phyloP scores from a whole-genome alignment of 1,140 invertebrate species.

The Scylla paramamosain region DNA sequence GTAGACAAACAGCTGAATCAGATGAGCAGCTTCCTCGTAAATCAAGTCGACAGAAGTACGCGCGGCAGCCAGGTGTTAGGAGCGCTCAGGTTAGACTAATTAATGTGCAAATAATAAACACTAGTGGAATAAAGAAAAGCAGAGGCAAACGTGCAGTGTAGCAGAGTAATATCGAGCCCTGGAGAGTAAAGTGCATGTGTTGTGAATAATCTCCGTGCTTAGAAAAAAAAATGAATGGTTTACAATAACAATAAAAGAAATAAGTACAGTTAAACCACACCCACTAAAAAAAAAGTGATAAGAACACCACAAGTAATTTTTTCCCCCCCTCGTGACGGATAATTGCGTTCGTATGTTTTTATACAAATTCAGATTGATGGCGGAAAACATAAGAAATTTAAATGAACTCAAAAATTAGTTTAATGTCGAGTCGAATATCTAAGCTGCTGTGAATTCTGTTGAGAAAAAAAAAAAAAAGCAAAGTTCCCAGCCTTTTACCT shows the following conservation, averaged over 20 bases:
- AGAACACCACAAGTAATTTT: background rate
- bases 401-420: conserved; percentile 13
- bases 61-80: too few relatives aligned
- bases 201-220: too few relatives aligned
- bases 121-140: too few relatives aligned
- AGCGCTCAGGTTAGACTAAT: too few relatives aligned
- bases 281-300: background rate
- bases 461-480: background rate
- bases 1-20: conserved; percentile 30
- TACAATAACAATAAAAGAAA: background rate
- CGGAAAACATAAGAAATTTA: conserved; percentile 23
- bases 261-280: background rate
- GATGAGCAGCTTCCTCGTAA: background rate
- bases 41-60: too few relatives aligned
- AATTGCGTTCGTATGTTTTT: conserved; percentile 1
- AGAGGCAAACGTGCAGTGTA: too few relatives aligned
- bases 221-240: background rate
- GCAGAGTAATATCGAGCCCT: too few relatives aligned
- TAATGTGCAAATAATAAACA: too few relatives aligned
- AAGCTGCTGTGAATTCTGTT: background rate
- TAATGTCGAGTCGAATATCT: background rate
- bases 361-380: background rate
- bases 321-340: background rate
- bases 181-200: too few relatives aligned
- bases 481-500: background rate